Conservation (phyloP, 2,888 invertebrate species). For the Rhagium mordax region DNA sequence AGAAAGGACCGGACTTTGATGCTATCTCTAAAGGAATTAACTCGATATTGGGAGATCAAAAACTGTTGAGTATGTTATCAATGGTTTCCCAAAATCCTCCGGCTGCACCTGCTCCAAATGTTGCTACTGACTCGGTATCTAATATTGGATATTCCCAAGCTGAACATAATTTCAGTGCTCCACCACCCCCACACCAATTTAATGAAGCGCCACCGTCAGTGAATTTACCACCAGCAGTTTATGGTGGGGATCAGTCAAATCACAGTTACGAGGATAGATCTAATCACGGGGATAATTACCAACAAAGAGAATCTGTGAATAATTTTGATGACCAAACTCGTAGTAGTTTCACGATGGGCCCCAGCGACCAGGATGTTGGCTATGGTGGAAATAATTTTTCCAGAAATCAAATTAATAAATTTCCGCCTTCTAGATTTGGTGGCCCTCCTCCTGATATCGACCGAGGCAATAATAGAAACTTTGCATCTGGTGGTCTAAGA, state of each 20-base stretch:
- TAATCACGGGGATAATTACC: slow-evolving; percentile 47
- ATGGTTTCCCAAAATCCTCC: slow-evolving; percentile 66
- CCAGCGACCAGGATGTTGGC: slow-evolving; percentile 37
- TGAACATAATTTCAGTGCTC: slow-evolving; percentile 38
- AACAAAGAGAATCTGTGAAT: slow-evolving; percentile 54
- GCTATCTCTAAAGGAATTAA: slow-evolving; percentile 77
- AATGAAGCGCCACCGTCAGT: slow-evolving; percentile 19
- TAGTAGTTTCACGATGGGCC: slow-evolving; percentile 60
- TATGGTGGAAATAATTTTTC: slow-evolving; percentile 19
- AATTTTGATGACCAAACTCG: slow-evolving; percentile 65
- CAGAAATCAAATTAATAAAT: slow-evolving; percentile 10
- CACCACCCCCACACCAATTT: slow-evolving; percentile 36
- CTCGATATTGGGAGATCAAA: slow-evolving; percentile 76
- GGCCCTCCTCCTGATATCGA: slow-evolving; percentile 24
- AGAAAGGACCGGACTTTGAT: slow-evolving; percentile 71
- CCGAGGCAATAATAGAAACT: slow-evolving; percentile 22
- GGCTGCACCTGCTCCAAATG: slow-evolving; percentile 31
- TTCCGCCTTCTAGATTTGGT: slow-evolving; percentile 33
- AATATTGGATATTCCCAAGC: slow-evolving; percentile 31
- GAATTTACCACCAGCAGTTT: slow-evolving; percentile 32
- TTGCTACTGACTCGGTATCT: slow-evolving; percentile 56
- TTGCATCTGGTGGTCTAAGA: too few species aligned
- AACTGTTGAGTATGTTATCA: slow-evolving; percentile 76
- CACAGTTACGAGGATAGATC: slow-evolving; percentile 54
- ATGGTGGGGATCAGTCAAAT: slow-evolving; percentile 52